These are phyloP conservation scores for Bhutanitis thaidina DNA, from an alignment of 2,888 invertebrate species.

Conservation along the genomic window DNA sequence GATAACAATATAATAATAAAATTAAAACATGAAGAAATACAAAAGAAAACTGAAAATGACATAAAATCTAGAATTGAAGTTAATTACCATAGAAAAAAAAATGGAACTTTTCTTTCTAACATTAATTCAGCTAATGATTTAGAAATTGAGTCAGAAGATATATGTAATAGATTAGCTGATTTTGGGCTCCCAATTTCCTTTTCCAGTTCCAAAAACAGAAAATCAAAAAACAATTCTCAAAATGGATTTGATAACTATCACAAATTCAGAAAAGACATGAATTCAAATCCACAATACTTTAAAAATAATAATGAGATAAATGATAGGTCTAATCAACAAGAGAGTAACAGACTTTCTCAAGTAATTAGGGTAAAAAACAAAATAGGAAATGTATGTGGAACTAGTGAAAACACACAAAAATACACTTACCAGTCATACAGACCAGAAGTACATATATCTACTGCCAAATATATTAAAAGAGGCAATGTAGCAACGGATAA, in stretches of 20 bases:
- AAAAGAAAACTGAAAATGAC: too few species aligned
- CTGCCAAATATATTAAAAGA: constrained; percentile 1
- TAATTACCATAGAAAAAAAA: too few species aligned
- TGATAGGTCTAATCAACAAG: too few species aligned
- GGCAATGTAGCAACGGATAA: not conserved
- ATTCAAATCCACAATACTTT: not conserved
- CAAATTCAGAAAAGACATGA: not conserved
- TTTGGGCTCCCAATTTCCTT: constrained; percentile 45
- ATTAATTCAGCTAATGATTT: not conserved
- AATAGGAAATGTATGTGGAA: too few species aligned
- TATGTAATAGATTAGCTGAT: constrained; percentile 27
- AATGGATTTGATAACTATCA: not conserved
- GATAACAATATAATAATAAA: too few species aligned
- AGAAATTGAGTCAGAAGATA: constrained; percentile 1
- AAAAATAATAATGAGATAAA: not conserved
- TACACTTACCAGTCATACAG: too few species aligned
- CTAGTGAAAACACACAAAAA: too few species aligned
- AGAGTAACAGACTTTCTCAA: too few species aligned
- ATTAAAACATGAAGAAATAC: too few species aligned
- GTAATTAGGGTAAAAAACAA: too few species aligned
- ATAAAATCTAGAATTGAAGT: too few species aligned
- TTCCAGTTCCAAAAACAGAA: constrained; percentile 23
- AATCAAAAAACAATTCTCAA: not conserved
- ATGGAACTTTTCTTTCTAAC: too few species aligned
- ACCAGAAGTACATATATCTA: not conserved